These are phyloP conservation scores for Zaprionus nigranus DNA, from an alignment of 1,140 invertebrate genomes.

Conservation along the genomic window DNA sequence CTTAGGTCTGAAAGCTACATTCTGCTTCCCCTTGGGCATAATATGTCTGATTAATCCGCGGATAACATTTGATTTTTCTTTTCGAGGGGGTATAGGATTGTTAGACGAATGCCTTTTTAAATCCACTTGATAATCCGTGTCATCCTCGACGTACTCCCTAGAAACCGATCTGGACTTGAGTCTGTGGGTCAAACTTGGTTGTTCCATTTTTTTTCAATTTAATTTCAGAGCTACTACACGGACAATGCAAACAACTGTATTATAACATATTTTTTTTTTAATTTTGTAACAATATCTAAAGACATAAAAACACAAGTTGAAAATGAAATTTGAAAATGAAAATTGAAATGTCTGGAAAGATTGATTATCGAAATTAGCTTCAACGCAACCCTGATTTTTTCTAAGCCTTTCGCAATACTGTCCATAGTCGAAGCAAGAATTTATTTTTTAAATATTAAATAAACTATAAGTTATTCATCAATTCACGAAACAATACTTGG, in stretches of 20 bases:
- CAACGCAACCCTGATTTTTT: constrained; percentile 16
- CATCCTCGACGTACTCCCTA: neutral
- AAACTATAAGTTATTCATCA: neutral
- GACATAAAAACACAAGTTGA: neutral
- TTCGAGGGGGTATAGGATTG: neutral
- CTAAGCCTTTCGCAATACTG: neutral
- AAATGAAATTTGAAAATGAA: too few relatives aligned
- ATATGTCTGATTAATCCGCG: constrained; percentile 13
- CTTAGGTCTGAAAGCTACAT: neutral
- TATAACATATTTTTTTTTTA: constrained; percentile 37
- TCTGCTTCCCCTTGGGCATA: neutral
- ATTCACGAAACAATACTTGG: neutral
- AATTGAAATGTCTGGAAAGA: neutral
- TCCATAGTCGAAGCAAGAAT: neutral
- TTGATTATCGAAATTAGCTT: neutral
- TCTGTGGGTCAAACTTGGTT: neutral
- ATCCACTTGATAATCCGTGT: neutral
- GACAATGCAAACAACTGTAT: constrained; percentile 59
- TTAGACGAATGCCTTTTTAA: neutral
- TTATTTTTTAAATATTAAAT: neutral
- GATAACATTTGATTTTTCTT: constrained; percentile 3
- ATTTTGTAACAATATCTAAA: constrained; percentile 62
- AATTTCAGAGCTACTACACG: neutral
- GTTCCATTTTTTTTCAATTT: neutral
- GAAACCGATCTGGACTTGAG: neutral